A percentile compares a stretch with the other conserved stretches of the same genome.
Conservation (phyloP, 2,888 invertebrate species). For the Nymphalis polychloros region DNA sequence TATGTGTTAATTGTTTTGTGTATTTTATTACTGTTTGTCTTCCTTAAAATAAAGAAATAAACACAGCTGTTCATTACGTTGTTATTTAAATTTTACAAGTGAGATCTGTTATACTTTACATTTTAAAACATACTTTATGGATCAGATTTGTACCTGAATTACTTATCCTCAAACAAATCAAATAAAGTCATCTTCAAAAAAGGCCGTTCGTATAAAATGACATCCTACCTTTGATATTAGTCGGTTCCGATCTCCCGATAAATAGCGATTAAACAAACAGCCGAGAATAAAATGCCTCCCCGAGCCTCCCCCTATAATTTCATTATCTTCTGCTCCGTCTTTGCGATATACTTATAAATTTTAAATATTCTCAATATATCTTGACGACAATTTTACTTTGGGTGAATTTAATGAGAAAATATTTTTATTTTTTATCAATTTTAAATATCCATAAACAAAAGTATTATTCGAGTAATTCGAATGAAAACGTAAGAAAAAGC, state of each 20-base stretch:
- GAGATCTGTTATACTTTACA: too few species aligned
- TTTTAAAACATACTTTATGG: not conserved
- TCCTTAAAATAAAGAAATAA: too few species aligned
- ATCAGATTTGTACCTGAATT: constrained; percentile 11
- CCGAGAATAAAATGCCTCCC: constrained; percentile 18
- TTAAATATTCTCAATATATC: constrained; percentile 39
- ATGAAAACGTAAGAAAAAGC: too few species aligned
- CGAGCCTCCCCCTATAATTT: constrained; percentile 56
- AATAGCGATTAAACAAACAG: constrained; percentile 71
- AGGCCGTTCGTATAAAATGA: constrained; percentile 55
- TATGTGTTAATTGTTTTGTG: too few species aligned
- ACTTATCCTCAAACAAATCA: constrained; percentile 17
- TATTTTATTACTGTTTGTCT: too few species aligned
- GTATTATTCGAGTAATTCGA: too few species aligned
- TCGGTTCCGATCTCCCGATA: constrained; percentile 60
- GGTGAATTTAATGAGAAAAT: not conserved
- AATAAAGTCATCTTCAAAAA: constrained; percentile 19
- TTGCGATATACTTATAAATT: constrained; percentile 44
- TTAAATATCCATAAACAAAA: too few species aligned
- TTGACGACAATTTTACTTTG: not conserved
- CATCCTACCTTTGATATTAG: constrained; percentile 69
- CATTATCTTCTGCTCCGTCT: constrained; percentile 60
- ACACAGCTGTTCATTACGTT: too few species aligned
- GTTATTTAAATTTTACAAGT: too few species aligned
- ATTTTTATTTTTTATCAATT: too few species aligned